Evolutionary conservation across 2,888 invertebrate genomes (phyloP).

Genomic region (Apotomis capreana): DNA sequence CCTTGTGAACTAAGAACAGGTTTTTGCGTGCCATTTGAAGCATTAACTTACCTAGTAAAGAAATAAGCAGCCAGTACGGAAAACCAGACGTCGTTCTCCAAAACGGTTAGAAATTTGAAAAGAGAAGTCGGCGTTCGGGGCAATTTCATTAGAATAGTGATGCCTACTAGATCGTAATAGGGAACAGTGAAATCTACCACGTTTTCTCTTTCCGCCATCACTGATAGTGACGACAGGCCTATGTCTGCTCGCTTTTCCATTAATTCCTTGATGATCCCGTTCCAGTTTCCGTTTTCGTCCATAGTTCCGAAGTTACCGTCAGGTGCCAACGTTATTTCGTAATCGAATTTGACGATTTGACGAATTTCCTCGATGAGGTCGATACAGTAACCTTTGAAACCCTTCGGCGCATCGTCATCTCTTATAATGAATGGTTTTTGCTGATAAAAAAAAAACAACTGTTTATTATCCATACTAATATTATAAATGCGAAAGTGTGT

Average conservation of each 20-base stretch:
- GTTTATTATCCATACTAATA: too few species aligned
- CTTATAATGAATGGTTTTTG: constrained; percentile 93
- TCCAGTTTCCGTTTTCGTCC: constrained; percentile 94
- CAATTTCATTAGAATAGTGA: constrained; percentile 97
- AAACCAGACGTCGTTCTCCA: constrained; percentile 98
- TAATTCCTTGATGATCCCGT: constrained; percentile 91
- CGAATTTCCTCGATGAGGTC: constrained; percentile 95
- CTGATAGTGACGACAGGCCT: constrained; percentile 95
- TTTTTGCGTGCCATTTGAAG: constrained; percentile 49
- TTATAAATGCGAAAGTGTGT: too few species aligned
- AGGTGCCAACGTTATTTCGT: constrained; percentile 91
- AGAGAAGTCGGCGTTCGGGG: constrained; percentile 95
- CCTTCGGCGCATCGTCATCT: constrained; percentile 86
- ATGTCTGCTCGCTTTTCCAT: constrained; percentile 96
- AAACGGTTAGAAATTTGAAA: constrained; percentile 97
- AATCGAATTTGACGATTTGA: constrained; percentile 93
- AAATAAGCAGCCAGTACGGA: constrained; percentile 97
- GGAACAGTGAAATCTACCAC: constrained; percentile 99
- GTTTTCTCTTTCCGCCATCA: constrained; percentile 98
- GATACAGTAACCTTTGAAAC: constrained; percentile 95
- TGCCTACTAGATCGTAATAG: constrained; percentile 98
- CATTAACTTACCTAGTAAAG: constrained; percentile 89
- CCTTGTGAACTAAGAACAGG: constrained; percentile 48
- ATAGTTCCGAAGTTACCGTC: constrained; percentile 95
- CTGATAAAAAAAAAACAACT: constrained; percentile 67